phyloP scores from a whole-genome alignment of 1,140 invertebrate genomes.

The Listronotus oregonensis region DNA sequence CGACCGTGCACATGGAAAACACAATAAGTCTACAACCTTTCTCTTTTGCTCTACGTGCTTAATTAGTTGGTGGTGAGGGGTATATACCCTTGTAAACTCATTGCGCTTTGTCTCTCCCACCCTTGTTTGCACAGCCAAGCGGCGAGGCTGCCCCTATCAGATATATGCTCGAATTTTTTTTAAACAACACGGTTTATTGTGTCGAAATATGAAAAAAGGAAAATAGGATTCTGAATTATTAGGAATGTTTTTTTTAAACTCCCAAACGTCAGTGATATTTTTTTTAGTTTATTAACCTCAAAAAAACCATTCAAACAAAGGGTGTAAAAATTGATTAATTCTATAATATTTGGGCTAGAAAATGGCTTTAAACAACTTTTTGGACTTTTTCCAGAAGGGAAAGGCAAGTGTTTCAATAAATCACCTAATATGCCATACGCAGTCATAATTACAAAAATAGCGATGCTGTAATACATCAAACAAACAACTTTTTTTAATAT shows the following conservation, averaged over 20 bases:
- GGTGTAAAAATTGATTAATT: neutral
- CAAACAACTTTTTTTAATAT: slow-evolving; percentile 19
- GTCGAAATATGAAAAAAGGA: too few relatives aligned
- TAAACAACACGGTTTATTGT: too few relatives aligned
- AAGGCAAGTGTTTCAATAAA: slow-evolving; percentile 62
- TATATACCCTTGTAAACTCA: too few relatives aligned
- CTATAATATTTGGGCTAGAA: neutral
- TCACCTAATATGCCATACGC: neutral
- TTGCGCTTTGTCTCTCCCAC: too few relatives aligned
- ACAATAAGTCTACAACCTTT: too few relatives aligned
- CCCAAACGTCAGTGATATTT: neutral
- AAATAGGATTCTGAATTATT: too few relatives aligned
- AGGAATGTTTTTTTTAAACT: neutral
- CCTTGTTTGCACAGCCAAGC: too few relatives aligned
- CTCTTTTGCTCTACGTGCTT: too few relatives aligned
- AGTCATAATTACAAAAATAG: slow-evolving; percentile 15
- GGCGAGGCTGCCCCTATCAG: too few relatives aligned
- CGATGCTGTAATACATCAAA: slow-evolving; percentile 19
- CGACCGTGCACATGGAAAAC: too few relatives aligned
- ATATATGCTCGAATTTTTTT: too few relatives aligned
- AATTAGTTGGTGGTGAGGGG: too few relatives aligned
- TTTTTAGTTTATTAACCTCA: slow-evolving; percentile 23
- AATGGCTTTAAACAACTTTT: slow-evolving; percentile 71
- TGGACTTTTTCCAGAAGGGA: slow-evolving; percentile 83
- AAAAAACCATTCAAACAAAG: slow-evolving; percentile 3